Conservation (phyloP, 2,113 vertebrate genomes). For the Barnardius zonarius region DNA sequence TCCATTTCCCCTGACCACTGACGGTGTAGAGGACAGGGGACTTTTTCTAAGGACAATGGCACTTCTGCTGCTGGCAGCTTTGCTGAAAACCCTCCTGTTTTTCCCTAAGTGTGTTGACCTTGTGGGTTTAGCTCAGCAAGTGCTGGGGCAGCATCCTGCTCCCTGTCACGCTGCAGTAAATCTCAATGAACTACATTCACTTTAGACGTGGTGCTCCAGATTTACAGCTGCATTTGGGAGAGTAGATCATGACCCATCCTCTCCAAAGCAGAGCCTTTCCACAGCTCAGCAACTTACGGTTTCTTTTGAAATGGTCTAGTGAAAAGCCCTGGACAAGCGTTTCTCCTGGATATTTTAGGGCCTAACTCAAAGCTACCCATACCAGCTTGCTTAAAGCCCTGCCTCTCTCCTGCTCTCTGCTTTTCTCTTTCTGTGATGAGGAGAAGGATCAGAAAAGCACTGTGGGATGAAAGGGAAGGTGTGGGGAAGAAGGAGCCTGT, state of each 20-base stretch:
- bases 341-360: neutral
- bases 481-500: neutral
- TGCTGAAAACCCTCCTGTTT: neutral
- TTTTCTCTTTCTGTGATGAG: neutral
- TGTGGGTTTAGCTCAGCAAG: neutral
- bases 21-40: neutral
- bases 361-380: neutral
- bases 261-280: neutral
- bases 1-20: too few relatives aligned
- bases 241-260: neutral
- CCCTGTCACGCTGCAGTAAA: neutral
- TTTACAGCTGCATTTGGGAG: neutral
- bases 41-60: neutral
- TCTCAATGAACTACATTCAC: neutral
- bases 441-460: neutral
- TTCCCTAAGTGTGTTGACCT: neutral
- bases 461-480: neutral
- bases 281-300: neutral
- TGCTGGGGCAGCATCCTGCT: neutral
- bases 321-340: neutral
- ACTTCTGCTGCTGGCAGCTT: neutral
- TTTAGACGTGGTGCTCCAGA: neutral
- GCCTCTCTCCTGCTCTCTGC: neutral
- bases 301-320: neutral
- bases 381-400: neutral